Base-by-base conservation (phyloP, 2,888 invertebrate species). In the Diaperis boleti region DNA sequence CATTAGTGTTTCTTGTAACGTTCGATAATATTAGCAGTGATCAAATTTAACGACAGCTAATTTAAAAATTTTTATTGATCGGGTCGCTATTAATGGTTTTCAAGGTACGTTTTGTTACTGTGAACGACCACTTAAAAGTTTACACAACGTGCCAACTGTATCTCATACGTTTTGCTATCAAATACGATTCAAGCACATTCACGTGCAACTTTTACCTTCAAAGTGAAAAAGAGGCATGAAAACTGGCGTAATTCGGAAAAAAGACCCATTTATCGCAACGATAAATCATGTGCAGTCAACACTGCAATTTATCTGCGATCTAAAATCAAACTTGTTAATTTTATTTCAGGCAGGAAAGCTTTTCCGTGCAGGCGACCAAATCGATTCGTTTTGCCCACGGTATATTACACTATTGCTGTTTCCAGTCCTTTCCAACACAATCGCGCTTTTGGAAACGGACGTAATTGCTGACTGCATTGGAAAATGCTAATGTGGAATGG, bases 271-370 rank as follows among this genome's bases (percentile, higher is more conserved):
- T 69, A 64, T 68, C 52, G 65, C 55, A 64, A 72, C 67, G 70
- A 73, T 73, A 74, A 74, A 74, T 74, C 73, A 73, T 60, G 57
- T 64, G 68, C 66, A 71, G 71, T 73, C 74, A 73, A 72, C 72
- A 69, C 72, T 69, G 72, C 67, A 68, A 69, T 71, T 71, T 73
- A 73, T 73, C 72, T 70, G 47, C 15, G 61, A 72, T 73, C 68
- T 72, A 57, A 66, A 72, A 72, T 73, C 73, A 72, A 72, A 72
- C 67, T 73, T 69, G 73, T 73, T 74, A 74, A 73, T 72, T 72
- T 70, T 60, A 68, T 69, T 73, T 69, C 57, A 69, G 67, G 52
- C 71, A 63, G 68, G 65, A 72, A 67, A 69, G 66, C 59, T 64
- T 69, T 71, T 66, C 59, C 69, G 66, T 72, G 68, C 71, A 71